phyloP scores from a whole-genome alignment of 2,113 vertebrate species.

The Campylomormyrus numenius region DNA sequence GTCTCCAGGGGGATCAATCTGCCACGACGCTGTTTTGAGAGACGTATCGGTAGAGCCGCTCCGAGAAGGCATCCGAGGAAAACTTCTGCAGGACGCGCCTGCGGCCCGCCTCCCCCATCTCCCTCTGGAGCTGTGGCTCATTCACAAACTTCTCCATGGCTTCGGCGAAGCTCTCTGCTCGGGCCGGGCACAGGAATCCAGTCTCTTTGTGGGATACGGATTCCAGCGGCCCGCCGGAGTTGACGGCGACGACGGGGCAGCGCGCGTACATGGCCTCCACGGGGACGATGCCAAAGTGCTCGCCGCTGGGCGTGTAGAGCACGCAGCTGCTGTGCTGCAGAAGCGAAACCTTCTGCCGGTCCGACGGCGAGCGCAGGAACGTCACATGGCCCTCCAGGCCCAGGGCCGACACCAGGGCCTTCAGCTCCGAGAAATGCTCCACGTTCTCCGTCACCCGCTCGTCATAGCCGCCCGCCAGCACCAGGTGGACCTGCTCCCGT shows the following conservation, averaged over 20 bases:
- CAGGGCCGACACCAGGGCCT: constrained; percentile 56
- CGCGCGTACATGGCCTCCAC: constrained; percentile 91
- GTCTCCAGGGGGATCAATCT: not conserved
- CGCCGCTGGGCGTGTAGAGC: constrained; percentile 90
- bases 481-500: constrained; percentile 73
- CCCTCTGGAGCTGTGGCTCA: constrained; percentile 69
- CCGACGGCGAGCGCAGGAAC: constrained; percentile 84
- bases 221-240: constrained; percentile 89
- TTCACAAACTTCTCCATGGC: constrained; percentile 79
- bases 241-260: constrained; percentile 85
- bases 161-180: constrained; percentile 69
- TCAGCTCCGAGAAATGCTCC: constrained; percentile 80
- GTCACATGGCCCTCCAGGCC: constrained; percentile 65
- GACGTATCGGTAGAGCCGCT: constrained; percentile 77
- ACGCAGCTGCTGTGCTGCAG: constrained; percentile 69
- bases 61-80: constrained; percentile 79
- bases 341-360: constrained; percentile 79
- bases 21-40: constrained; percentile 57
- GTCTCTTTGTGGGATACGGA: constrained; percentile 75
- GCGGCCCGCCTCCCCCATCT: constrained; percentile 82
- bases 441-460: constrained; percentile 81
- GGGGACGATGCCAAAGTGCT: constrained; percentile 96
- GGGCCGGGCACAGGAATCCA: constrained; percentile 81
- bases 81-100: constrained; percentile 77
- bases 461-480: constrained; percentile 90